Evolutionary conservation across 2,888 invertebrate genomes (phyloP), one percentile per base, ranked within the genome.

Genomic region (Invenusta paracnida): DNA sequence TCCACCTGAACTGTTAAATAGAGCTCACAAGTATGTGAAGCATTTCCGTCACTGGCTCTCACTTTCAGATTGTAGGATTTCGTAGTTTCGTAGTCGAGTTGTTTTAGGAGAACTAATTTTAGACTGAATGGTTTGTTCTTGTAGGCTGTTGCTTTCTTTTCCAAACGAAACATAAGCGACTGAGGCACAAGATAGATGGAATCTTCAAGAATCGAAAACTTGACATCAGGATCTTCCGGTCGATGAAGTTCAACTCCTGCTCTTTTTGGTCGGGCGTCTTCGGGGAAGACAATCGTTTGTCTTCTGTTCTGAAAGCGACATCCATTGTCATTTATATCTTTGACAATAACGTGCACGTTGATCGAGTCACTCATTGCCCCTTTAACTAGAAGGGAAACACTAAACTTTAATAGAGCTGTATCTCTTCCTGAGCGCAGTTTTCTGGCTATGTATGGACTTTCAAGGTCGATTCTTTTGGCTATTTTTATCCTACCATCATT

Each of bases 261-360:
- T 28, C 17, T 48, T n/a, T 31, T 31, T 1, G 66, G 27, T 83
- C 83, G 5, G 13, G 83, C 31, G 25, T 83, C 83, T 31, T 83
- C 83, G 2, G n/a, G 1, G n/a, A 30, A 83, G 17, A 30, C 13
- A 5, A 83, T 2, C 2, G 30, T 83, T 83, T 83, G 83, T 11
- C 1, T 27, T n/a, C 17, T 11, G 1, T 13, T 23, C n/a, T 48
- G 83, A 83, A 83, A 83, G 13, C 31, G 27, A 48, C 83, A 83
- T 1, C 83, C 66, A 30, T 83, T 83, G 66, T 83, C 83, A 31
- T 83, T 83, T 48, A 83, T 83, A 31, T 83, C 83, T 30, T 83
- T 48, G 1, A 83, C 27, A 5, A 5, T 31, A 11, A 83, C 30
- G 30, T 23, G 67, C 27, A 83, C 83, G 11, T 83, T 30, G 30